A percentile compares a stretch with the other conserved stretches of the same genome.
phyloP scores from a whole-genome alignment of 2,888 invertebrate genomes.

The Rapana venosa region DNA sequence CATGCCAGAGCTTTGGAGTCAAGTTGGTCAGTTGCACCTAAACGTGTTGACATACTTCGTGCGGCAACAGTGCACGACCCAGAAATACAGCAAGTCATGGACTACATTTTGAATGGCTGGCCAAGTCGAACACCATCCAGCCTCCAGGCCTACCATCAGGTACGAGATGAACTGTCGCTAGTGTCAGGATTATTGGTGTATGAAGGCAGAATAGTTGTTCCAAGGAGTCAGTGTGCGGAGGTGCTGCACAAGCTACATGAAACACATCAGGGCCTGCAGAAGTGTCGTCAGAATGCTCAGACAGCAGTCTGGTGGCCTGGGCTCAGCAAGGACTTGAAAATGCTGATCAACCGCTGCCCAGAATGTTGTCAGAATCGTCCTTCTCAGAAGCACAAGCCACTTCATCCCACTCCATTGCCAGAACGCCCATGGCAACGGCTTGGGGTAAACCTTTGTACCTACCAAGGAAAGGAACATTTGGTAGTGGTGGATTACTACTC shows the following conservation, averaged over 20 bases:
- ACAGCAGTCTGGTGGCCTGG: constrained; percentile 34
- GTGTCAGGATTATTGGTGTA: constrained; percentile 30
- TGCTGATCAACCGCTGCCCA: neutral
- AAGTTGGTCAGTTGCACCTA: neutral
- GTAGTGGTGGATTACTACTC: constrained; percentile 34
- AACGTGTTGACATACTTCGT: neutral
- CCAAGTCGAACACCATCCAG: neutral
- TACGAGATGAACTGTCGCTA: neutral
- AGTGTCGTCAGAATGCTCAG: constrained; percentile 31
- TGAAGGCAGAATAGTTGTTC: neutral
- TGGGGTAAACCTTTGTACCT: constrained; percentile 34
- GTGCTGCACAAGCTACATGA: constrained; percentile 27
- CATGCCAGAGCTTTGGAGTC: neutral
- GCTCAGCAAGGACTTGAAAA: neutral
- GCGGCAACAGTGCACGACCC: constrained; percentile 19
- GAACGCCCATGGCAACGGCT: constrained; percentile 25
- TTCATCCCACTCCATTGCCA: constrained; percentile 13
- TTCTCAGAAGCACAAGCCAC: constrained; percentile 5
- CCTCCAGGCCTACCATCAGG: neutral
- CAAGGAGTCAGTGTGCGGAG: neutral
- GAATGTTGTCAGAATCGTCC: constrained; percentile 9
- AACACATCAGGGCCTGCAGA: constrained; percentile 25
- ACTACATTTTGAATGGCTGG: constrained; percentile 34
- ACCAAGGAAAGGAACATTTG: neutral
- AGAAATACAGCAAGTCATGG: constrained; percentile 28